phyloP scores from a whole-genome alignment of 2,113 vertebrate species.

The Oceanites oceanicus region DNA sequence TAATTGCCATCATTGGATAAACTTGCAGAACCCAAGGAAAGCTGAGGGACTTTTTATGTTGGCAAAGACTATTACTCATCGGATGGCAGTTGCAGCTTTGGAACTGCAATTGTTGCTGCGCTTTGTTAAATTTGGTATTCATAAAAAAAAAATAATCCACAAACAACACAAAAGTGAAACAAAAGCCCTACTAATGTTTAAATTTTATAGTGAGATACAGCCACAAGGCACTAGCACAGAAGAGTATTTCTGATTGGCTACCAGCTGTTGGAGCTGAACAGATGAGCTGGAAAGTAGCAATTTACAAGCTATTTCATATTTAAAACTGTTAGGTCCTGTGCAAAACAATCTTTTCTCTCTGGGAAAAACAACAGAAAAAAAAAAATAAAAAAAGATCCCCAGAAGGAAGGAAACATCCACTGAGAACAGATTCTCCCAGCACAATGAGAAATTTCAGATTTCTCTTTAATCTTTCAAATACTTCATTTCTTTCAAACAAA shows the following conservation, averaged over 20 bases:
- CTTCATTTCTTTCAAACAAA: background rate
- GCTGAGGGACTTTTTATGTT: background rate
- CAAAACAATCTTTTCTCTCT: conserved; percentile 58
- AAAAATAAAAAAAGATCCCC: background rate
- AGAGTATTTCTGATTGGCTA: conserved; percentile 71
- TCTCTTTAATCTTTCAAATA: background rate
- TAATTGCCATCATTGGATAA: conserved; percentile 8
- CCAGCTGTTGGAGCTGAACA: conserved; percentile 61
- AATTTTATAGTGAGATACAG: conserved; percentile 69
- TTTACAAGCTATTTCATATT: conserved; percentile 74
- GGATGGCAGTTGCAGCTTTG: conserved; percentile 45
- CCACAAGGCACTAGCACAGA: conserved; percentile 63
- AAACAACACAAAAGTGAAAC: conserved; percentile 48
- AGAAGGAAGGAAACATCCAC: background rate
- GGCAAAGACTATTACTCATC: conserved; percentile 7
- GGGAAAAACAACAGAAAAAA: background rate
- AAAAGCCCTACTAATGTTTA: conserved; percentile 69
- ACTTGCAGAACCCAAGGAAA: conserved; percentile 6
- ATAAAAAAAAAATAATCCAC: background rate
- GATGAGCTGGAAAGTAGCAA: conserved; percentile 68
- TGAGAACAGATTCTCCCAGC: background rate
- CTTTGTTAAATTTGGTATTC: conserved; percentile 46
- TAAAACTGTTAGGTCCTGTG: conserved; percentile 70
- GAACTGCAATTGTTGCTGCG: conserved; percentile 20
- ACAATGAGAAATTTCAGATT: background rate